Conservation (phyloP, 2,888 invertebrate genomes). For the Noctua janthe region DNA sequence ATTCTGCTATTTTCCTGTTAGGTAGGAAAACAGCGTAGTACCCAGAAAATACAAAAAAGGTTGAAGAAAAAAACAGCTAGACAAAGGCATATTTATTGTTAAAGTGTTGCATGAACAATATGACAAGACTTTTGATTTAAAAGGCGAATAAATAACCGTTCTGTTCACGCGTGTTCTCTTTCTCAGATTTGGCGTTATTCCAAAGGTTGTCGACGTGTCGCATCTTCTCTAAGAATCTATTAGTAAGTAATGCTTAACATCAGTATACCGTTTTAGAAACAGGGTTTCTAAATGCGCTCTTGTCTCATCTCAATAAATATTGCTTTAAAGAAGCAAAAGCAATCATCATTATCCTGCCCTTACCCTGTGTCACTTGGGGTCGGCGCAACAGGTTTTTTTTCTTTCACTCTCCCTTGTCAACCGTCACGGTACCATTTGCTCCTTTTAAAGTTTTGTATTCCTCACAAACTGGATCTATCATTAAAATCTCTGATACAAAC, state of each 20-base stretch:
- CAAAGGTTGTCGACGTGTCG: conserved; percentile 8
- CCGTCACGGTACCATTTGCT: background rate
- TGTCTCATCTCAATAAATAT: background rate
- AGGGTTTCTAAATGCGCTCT: background rate
- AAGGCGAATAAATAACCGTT: conserved; percentile 34
- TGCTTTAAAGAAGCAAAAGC: background rate
- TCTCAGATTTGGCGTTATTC: conserved; percentile 21
- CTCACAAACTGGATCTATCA: too few relatives aligned
- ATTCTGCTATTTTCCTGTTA: background rate
- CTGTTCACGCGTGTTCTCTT: conserved; percentile 2
- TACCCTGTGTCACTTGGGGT: background rate
- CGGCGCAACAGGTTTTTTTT: background rate
- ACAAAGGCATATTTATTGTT: background rate
- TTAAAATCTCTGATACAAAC: background rate
- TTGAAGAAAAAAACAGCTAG: background rate
- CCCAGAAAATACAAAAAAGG: background rate
- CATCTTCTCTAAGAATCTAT: conserved; percentile 16
- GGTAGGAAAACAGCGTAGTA: too few relatives aligned
- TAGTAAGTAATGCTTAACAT: background rate
- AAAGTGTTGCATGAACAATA: conserved; percentile 5
- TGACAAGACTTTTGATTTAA: conserved; percentile 7
- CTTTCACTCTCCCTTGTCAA: background rate
- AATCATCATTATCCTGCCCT: background rate
- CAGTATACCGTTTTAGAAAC: background rate
- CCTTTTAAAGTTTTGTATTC: background rate